Conservation (phyloP, 2,797 vertebrate genomes). For the Oreochromis grahami region DNA sequence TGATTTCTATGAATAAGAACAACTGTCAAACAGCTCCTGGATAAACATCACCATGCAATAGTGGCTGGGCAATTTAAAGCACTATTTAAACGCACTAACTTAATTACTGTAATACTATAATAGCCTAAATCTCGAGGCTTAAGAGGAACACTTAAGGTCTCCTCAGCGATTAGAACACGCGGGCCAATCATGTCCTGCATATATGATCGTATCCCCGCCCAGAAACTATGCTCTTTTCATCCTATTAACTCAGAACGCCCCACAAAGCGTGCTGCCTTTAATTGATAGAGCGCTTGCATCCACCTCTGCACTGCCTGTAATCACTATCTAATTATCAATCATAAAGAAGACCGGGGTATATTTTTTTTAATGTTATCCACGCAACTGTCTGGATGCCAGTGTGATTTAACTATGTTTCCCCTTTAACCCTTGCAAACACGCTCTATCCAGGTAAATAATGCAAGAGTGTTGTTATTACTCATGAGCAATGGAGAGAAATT, state of each 20-base stretch:
- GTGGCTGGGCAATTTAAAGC: not conserved
- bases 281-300: not conserved
- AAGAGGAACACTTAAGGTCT: not conserved
- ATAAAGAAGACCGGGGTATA: not conserved
- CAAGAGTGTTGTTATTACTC: not conserved
- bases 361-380: not conserved
- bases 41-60: not conserved
- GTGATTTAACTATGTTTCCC: not conserved
- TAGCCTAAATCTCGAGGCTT: not conserved
- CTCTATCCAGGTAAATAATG: not conserved
- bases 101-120: not conserved
- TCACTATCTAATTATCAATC: not conserved
- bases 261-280: conserved; percentile 19
- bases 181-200: conserved; percentile 35
- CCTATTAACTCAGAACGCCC: conserved; percentile 37
- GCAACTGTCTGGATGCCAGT: not conserved
- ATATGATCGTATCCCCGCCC: conserved; percentile 9
- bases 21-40: accelerated
- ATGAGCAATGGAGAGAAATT: not conserved
- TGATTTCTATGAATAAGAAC: not conserved
- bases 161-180: not conserved
- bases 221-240: not conserved
- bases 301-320: not conserved
- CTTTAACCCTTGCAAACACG: not conserved
- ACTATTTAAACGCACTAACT: not conserved